phyloP scores from a whole-genome alignment of 2,113 vertebrate genomes.

The Zootoca vivipara region DNA sequence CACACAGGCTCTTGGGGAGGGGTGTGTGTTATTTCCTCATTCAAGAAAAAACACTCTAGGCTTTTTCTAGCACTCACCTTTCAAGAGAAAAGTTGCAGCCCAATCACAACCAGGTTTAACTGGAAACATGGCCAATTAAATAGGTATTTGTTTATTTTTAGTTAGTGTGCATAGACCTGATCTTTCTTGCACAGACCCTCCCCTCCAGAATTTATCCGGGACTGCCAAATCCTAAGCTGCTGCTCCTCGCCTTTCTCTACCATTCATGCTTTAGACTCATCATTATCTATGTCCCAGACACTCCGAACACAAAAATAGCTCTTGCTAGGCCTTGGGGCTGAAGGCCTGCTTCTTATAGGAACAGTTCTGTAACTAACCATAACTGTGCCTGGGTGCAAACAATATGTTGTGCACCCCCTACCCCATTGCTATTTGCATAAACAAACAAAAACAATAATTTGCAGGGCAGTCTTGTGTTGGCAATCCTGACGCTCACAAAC shows the following conservation, averaged over 20 bases:
- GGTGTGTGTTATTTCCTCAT: background rate
- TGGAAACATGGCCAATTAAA: background rate
- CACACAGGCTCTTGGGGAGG: background rate
- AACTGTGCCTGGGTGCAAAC: too few species aligned
- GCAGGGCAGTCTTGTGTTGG: too few species aligned
- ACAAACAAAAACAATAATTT: too few species aligned
- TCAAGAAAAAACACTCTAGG: conserved; percentile 1
- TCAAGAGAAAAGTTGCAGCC: background rate
- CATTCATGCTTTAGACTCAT: background rate
- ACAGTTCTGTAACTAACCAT: too few species aligned
- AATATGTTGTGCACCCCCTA: too few species aligned
- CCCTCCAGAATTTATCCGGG: background rate
- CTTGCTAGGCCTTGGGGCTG: background rate
- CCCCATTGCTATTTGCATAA: too few species aligned
- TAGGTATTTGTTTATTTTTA: background rate
- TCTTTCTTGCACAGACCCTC: background rate
- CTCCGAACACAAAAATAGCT: background rate
- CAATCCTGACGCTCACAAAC: too few species aligned
- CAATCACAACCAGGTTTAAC: background rate
- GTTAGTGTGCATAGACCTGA: background rate
- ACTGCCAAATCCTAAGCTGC: background rate
- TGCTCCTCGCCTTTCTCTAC: background rate
- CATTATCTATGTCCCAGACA: background rate
- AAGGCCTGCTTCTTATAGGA: background rate
- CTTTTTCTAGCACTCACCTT: background rate